Conservation (phyloP, 2,888 invertebrate species). For the Mylabris sibirica region DNA sequence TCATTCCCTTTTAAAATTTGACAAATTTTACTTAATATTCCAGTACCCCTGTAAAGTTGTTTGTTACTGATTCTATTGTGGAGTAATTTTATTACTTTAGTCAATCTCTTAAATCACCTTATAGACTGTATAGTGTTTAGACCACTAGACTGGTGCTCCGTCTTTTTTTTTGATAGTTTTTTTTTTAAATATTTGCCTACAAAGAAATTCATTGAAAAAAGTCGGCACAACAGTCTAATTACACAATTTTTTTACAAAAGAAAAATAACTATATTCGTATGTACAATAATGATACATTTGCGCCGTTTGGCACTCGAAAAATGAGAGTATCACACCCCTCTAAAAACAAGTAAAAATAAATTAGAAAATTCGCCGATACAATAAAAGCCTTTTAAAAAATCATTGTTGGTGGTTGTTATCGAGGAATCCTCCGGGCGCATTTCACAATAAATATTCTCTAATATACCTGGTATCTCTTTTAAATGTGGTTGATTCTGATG, state of each 20-base stretch:
- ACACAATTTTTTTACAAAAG: constrained; percentile 26
- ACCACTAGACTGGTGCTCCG: constrained; percentile 28
- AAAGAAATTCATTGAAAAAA: constrained; percentile 14
- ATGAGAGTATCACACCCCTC: constrained; percentile 54
- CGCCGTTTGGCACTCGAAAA: constrained; percentile 55
- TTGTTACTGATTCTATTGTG: too few species aligned
- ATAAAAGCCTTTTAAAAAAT: constrained; percentile 1
- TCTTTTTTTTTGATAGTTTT: background rate
- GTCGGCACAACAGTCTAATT: constrained; percentile 30
- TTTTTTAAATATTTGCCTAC: constrained; percentile 18
- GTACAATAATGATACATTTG: constrained; percentile 52
- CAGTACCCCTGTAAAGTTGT: too few species aligned
- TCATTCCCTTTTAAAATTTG: too few species aligned
- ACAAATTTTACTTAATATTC: too few species aligned
- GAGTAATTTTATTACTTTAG: too few species aligned
- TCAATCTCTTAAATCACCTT: too few species aligned
- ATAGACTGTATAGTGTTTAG: constrained; percentile 36
- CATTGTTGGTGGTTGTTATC: constrained; percentile 22
- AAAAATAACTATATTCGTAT: constrained; percentile 55
- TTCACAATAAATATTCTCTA: constrained; percentile 19
- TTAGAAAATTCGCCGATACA: background rate
- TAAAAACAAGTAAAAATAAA: constrained; percentile 38
- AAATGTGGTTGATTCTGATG: too few species aligned
- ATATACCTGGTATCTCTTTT: too few species aligned
- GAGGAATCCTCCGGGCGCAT: constrained; percentile 29